These are phyloP conservation scores for Drosophila saltans DNA, from an alignment of 1,140 invertebrate genomes.

Conservation along the genomic window DNA sequence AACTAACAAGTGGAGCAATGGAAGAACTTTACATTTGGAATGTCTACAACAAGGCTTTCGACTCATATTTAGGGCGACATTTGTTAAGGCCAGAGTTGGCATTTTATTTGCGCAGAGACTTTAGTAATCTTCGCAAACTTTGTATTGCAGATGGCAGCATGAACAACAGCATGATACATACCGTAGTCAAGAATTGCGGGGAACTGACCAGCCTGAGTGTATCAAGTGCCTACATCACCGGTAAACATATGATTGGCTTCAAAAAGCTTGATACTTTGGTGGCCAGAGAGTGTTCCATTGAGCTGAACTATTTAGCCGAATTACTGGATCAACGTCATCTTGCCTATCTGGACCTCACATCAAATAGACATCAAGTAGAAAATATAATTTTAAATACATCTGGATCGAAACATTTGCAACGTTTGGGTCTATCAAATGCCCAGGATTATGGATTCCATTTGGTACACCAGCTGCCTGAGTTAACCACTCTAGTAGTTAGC, in stretches of 20 bases:
- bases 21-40: slow-evolving; percentile 66
- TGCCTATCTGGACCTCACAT: slow-evolving; percentile 55
- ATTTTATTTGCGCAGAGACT: slow-evolving; percentile 64
- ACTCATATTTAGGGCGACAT: slow-evolving; percentile 66
- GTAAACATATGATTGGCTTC: slow-evolving; percentile 48
- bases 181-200: slow-evolving; percentile 50
- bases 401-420: slow-evolving; percentile 44
- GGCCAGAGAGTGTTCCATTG: slow-evolving; percentile 60
- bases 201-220: slow-evolving; percentile 57
- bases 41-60: slow-evolving; percentile 60
- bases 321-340: slow-evolving; percentile 46
- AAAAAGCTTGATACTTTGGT: slow-evolving; percentile 46
- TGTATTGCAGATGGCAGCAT: slow-evolving; percentile 53
- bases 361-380: slow-evolving; percentile 55
- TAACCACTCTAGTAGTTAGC: slow-evolving; percentile 57
- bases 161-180: slow-evolving; percentile 71
- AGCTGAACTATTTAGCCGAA: slow-evolving; percentile 43
- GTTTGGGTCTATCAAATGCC: slow-evolving; percentile 61
- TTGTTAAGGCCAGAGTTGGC: slow-evolving; percentile 60
- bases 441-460: slow-evolving; percentile 59
- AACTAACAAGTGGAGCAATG: slow-evolving; percentile 56
- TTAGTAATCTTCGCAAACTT: slow-evolving; percentile 57
- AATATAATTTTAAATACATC: slow-evolving; percentile 41
- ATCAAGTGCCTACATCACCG: slow-evolving; percentile 63
- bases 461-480: slow-evolving; percentile 47